Percentiles rank a stretch among this genome's conserved stretches.
phyloP scores from a whole-genome alignment of 2,113 vertebrate species.

The Panthera uncia region DNA sequence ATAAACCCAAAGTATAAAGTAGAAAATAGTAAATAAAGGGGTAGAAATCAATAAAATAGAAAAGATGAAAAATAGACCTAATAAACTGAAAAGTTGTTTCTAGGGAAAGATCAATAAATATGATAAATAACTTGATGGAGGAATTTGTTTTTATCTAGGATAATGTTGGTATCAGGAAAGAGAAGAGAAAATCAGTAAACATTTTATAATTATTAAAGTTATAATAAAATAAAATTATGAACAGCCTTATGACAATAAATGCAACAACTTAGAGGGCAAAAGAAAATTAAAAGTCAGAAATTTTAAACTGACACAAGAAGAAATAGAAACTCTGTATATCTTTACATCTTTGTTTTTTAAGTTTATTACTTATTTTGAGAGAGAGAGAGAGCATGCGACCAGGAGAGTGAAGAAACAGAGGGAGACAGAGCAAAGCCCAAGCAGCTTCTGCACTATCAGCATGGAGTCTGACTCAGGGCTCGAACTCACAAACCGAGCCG shows the following conservation, averaged over 20 bases:
- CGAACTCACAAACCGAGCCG: too few species aligned
- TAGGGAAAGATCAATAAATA: not conserved
- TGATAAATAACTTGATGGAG: not conserved
- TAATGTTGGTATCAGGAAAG: not conserved
- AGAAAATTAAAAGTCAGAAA: not conserved
- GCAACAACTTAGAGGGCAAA: not conserved
- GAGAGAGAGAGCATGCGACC: too few species aligned
- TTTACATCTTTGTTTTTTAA: too few species aligned
- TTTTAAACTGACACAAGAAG: constrained; percentile 26
- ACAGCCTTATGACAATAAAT: not conserved
- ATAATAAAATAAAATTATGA: not conserved
- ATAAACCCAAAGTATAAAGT: not conserved
- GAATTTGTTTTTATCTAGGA: not conserved
- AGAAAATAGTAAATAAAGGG: not conserved
- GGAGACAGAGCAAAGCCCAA: too few species aligned
- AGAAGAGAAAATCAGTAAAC: not conserved
- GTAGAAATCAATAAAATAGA: not conserved
- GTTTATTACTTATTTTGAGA: too few species aligned
- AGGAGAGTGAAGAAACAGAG: too few species aligned
- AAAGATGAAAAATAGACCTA: not conserved
- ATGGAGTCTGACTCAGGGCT: too few species aligned
- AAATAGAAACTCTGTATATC: not conserved
- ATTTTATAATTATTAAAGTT: not conserved
- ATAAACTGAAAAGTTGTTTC: not conserved
- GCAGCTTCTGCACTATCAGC: too few species aligned